Evolutionary conservation across 2,888 invertebrate genomes (phyloP).

Genomic region (Meteorus cinctellus): DNA sequence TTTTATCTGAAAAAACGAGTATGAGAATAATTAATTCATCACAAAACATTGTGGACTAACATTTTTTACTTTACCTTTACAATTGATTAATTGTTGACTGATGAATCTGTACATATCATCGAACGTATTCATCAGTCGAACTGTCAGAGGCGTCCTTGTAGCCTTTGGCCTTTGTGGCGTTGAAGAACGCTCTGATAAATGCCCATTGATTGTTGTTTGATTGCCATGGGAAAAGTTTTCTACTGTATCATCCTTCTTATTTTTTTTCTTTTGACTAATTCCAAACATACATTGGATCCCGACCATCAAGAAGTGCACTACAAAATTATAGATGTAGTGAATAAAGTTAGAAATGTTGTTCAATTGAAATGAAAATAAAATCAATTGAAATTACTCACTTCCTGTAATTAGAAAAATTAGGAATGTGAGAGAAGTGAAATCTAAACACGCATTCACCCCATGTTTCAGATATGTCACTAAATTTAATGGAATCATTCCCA

Average conservation of each 20-base stretch:
- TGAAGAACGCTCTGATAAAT: conserved; percentile 30
- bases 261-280: conserved; percentile 34
- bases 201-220: conserved; percentile 48
- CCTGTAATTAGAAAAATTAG: conserved; percentile 67
- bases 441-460: conserved; percentile 65
- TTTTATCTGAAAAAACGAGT: conserved; percentile 54
- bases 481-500: conserved; percentile 68
- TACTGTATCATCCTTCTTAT: not conserved
- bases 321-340: conserved; percentile 32
- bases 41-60: not conserved
- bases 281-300: conserved; percentile 60
- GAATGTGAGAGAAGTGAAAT: conserved; percentile 67
- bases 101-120: conserved; percentile 38
- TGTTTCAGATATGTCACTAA: conserved; percentile 66
- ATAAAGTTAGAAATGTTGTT: conserved; percentile 1
- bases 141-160: conserved; percentile 25
- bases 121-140: conserved; percentile 31
- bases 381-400: conserved; percentile 57
- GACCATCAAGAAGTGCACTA: conserved; percentile 67
- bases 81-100: conserved; percentile 44
- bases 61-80: conserved; percentile 47
- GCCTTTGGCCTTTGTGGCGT: conserved; percentile 39
- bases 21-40: conserved; percentile 1
- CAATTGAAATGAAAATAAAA: not conserved
- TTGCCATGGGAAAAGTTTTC: conserved; percentile 17